Evolutionary conservation across 2,113 vertebrate genomes (phyloP), one percentile per base, ranked within the genome.

Genomic region (Aplodontia rufa): DNA sequence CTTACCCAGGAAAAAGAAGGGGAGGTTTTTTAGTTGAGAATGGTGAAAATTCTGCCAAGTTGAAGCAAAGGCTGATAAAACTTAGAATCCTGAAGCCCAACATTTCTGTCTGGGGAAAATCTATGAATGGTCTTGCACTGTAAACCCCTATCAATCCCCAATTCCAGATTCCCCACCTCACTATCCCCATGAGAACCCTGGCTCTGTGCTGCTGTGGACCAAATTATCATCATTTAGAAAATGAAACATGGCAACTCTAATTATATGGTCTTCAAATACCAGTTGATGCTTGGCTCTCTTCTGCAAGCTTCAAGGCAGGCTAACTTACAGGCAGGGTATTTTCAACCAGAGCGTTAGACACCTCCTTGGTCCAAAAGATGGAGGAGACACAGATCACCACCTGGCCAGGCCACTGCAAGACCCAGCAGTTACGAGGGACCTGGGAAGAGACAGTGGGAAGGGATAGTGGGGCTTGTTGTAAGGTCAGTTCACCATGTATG

Each of bases 381-480:
- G 98, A 99, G 40, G 99, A 99, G 64, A 99, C 99, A 89, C 99
- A 99, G 97, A 99, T 99, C 16, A 99, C 99, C 19, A 99, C 98
- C 97, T 99, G 99, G 30, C 99, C 99, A 45, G 99, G 99, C 99
- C 99, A 99, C 97, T 99, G 98, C 92, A 99, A 98, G 16, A 99
- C 99, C 99, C 99, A 99, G 0, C 98, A 93, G 62, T 99, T 99
- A 66, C 98, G 98, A 78, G 99, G 98, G 90, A 99, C 97, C 99
- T 99, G 96, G 69, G 92, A 97, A 72, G 96, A 80, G 2, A 0
- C 35, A 72, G 71, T 16, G 35, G n/a, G n/a, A n/a, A n/a, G n/a
- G n/a, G n/a, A n/a, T n/a, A n/a, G n/a, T n/a, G n/a, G 20, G 12
- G 20, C 19, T 49, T 26, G 16, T 7, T 20, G 7, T 22, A 78